Conservation (phyloP, 2,888 invertebrate genomes). For the Blastobasis adustella region DNA sequence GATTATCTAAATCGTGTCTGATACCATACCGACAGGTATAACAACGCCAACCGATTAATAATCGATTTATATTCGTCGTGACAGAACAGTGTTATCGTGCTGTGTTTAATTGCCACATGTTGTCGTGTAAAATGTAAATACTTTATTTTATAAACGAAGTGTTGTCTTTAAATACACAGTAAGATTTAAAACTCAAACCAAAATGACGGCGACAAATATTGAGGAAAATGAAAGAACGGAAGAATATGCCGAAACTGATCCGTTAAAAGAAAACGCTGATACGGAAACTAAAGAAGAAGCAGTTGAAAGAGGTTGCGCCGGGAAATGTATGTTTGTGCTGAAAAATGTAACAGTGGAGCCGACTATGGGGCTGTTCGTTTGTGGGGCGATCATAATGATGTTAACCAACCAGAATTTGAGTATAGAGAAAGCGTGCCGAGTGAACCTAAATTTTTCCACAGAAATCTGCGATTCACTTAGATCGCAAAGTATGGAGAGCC, state of each 20-base stretch:
- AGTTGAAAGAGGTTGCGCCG: constrained; percentile 22
- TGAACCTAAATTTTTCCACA: constrained; percentile 81
- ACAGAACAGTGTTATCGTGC: no score
- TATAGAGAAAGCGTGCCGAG: constrained; percentile 88
- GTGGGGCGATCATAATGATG: constrained; percentile 62
- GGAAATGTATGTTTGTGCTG: constrained; percentile 22
- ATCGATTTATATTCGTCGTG: no score
- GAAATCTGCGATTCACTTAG: constrained; percentile 83
- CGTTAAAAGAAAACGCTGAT: constrained; percentile 20
- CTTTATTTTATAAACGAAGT: no score
- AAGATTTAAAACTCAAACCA: neutral
- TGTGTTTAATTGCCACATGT: no score
- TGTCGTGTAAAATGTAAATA: no score
- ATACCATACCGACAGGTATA: neutral
- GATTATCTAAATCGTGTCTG: neutral
- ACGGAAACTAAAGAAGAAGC: constrained; percentile 5
- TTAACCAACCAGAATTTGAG: constrained; percentile 86
- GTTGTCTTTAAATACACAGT: neutral
- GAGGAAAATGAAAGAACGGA: constrained; percentile 10
- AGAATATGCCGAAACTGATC: constrained; percentile 27
- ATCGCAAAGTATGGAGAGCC: constrained; percentile 74
- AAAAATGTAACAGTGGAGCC: constrained; percentile 53
- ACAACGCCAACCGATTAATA: no score
- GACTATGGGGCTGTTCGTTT: constrained; percentile 35
- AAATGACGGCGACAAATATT: constrained; percentile 1